A percentile compares a stretch with the other conserved stretches of the same genome.
Evolutionary conservation across 2,888 invertebrate species (phyloP).

Genomic region (Epirrhoe tristata): DNA sequence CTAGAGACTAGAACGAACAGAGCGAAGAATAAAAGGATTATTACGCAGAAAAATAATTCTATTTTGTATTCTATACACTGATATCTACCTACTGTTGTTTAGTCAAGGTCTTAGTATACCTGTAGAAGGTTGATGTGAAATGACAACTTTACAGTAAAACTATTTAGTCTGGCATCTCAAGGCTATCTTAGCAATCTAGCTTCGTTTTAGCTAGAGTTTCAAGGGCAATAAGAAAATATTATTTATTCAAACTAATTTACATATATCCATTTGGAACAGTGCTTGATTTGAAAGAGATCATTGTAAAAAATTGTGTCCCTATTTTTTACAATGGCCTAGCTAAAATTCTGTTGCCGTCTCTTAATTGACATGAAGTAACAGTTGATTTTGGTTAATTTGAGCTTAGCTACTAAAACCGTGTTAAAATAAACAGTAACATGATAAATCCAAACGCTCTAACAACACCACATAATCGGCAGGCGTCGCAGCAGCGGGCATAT

Average conservation of each 20-base stretch:
- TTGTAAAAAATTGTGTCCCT: background rate
- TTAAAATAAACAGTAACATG: too few relatives aligned
- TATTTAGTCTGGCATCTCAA: background rate
- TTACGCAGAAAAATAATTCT: too few relatives aligned
- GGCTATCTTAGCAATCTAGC: background rate
- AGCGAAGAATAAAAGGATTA: too few relatives aligned
- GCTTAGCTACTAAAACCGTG: too few relatives aligned
- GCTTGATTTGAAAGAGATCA: background rate
- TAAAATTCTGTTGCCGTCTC: too few relatives aligned
- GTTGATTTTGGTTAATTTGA: too few relatives aligned
- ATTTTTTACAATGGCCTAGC: too few relatives aligned
- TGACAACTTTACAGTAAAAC: background rate
- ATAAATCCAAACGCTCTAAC: background rate
- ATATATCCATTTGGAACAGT: background rate
- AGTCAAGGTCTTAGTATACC: background rate
- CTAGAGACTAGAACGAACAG: too few relatives aligned
- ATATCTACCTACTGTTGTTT: background rate
- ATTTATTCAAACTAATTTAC: background rate
- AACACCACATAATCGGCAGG: slow-evolving; percentile 51
- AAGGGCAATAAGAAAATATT: background rate
- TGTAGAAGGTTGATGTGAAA: background rate
- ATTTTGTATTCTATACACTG: too few relatives aligned
- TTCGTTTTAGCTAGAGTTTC: background rate
- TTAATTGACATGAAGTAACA: too few relatives aligned
- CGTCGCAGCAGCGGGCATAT: slow-evolving; percentile 76